Conservation (phyloP, 2,113 vertebrate species). For the Python bivittatus region DNA sequence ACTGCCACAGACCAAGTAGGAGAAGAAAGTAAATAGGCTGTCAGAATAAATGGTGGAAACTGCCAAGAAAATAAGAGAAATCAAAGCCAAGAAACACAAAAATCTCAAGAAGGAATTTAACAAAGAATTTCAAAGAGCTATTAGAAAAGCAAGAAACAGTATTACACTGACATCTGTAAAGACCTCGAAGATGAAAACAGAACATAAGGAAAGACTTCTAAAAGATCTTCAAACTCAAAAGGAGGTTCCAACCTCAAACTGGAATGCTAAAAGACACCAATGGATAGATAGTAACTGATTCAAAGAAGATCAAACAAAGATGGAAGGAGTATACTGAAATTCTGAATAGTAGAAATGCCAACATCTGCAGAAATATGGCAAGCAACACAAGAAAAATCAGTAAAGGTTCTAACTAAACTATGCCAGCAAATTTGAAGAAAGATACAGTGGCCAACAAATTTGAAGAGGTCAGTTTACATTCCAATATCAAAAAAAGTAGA, state of each 20-base stretch:
- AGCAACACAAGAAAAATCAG: neutral
- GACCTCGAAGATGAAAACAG: neutral
- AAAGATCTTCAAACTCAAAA: neutral
- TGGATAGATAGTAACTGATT: neutral
- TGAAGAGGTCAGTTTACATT: neutral
- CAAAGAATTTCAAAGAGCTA: neutral
- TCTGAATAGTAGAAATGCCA: neutral
- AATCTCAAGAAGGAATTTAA: neutral
- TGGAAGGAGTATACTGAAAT: neutral
- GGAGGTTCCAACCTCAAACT: neutral
- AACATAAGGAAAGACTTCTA: neutral
- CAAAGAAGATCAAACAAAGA: neutral
- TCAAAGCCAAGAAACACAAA: neutral
- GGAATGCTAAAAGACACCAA: neutral
- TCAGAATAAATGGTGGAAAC: neutral
- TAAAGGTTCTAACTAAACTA: neutral
- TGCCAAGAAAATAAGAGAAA: neutral
- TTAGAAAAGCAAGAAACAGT: neutral
- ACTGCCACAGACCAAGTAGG: neutral
- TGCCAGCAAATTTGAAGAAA: neutral
- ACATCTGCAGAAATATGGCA: neutral
- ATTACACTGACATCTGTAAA: neutral
- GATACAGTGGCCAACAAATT: neutral
- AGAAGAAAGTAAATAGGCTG: neutral
- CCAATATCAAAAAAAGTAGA: neutral